These are phyloP conservation scores for Vulpes lagopus DNA, from an alignment of 2,113 vertebrate genomes.

Conservation along the genomic window DNA sequence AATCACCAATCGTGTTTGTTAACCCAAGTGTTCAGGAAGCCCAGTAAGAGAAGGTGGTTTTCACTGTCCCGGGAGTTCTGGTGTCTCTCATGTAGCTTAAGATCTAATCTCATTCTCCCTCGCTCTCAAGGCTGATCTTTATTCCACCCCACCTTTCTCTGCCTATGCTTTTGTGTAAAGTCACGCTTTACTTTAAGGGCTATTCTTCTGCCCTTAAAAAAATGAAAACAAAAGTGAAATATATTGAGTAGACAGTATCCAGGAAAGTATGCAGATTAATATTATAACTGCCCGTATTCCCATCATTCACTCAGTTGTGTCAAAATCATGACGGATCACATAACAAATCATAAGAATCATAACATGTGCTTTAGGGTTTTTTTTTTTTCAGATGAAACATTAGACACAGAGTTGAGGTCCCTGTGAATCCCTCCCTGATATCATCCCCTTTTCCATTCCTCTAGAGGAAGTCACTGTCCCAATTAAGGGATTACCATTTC, in stretches of 20 bases:
- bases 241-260: background rate
- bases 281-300: background rate
- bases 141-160: background rate
- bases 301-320: no score
- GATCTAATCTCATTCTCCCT: background rate
- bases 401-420: background rate
- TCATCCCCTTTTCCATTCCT: background rate
- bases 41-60: background rate
- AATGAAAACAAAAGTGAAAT: background rate
- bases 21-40: background rate
- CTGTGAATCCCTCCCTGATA: background rate
- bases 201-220: background rate
- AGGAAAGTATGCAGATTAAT: background rate
- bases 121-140: fast-evolving
- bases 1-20: background rate
- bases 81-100: background rate
- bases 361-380: background rate
- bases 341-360: no score
- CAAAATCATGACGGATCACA: background rate
- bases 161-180: fast-evolving
- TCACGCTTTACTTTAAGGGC: background rate
- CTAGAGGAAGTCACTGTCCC: background rate
- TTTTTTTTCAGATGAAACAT: background rate
- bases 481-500: background rate
- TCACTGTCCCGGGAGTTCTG: background rate